Base-by-base conservation (phyloP, 2,797 vertebrate species). In the Syngnathus acus region DNA sequence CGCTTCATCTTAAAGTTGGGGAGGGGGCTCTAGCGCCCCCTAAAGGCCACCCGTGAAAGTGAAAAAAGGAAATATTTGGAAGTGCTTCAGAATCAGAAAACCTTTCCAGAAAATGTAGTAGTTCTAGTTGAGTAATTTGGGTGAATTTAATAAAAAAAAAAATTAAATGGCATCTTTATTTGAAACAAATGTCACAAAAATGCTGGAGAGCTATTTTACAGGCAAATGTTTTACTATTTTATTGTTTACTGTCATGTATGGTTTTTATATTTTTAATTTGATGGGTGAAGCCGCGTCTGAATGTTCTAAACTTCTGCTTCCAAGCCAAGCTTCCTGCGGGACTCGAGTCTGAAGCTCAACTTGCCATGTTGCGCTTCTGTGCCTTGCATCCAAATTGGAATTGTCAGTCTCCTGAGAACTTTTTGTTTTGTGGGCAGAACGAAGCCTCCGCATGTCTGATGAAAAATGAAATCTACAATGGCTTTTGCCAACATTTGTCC, bases 81-180 rank as follows among this genome's bases (percentile, higher is more conserved):
- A 76, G 83, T 71, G 83, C 83, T 84, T 87, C 82, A 88, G 67
- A 87, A 89, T 80, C 73, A 78, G 77, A n/a, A 50, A 19, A 50
- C 6, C 4, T 6, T 7, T 50, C 3, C 19, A 32, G 32, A 32
- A 32, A 32, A 32, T 32, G 32, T 32, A 32, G 32, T 32, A 32
- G 32, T 32, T 32, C 4, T 32, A 32, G 32, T 32, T 32, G 32
- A 32, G 32, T 32, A 32, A 32, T 32, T 32, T 32, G 3, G 4
- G 32, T 32, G 32, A 32, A 4, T 32, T 32, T 32, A 32, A 26
- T 26, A n/a, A 26, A 26, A 26, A 26, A 26, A 2, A 26, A 26
- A 26, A 26, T 26, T 4, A 32, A 32, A 32, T 32, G 4, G 32
- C 32, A 32, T 32, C 32, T 32, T 32, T 32, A 32, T 32, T 32